Base-by-base conservation (phyloP, 2,888 invertebrate species). In the Bimastos eiseni region DNA sequence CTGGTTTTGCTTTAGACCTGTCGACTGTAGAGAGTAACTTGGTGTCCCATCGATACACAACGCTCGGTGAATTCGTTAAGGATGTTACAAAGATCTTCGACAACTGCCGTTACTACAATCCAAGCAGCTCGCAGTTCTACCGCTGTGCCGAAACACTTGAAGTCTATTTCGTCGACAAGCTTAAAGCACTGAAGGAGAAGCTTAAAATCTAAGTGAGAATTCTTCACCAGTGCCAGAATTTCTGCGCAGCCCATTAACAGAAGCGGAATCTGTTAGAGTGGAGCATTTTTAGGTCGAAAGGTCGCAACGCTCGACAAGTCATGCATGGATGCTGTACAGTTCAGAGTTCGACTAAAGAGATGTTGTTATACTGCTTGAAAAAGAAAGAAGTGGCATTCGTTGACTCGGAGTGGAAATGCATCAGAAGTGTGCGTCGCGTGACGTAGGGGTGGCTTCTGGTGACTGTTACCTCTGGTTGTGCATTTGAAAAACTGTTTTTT, bases 11-110 rank as follows among this genome's bases (percentile, higher is more conserved):
- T 96, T 37, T 96, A 99, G 99, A 99, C 97, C 96, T 99, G 93
- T 97, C 98, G 95, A 98, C 97, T 93, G 97, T 99, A 93, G 98
- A 98, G 95, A 96, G 93, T 33, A 94, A 94, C 96, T 97, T 98
- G 95, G 97, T 97, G 94, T 97, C 97, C 93, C 97, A 97, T 94
- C 96, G 96, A 90, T 99, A 99, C 95, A 97, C 97, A 94, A 97
- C 97, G 95, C 96, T 99, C 93, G 97, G 97, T 95, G 98, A 99
- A 95, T 98, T 99, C 95, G 98, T 98, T 94, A 98, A 98, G 95
- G 99, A 99, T 95, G 98, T 99, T 97, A 98, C 98, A 92, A 98
- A 98, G 96, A 98, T 99, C 94, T 99, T 99, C 95, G 98, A 99
- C 96, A 99, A 99, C 96, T 99, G 99, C 96, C 97, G 99, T 93